Evolutionary conservation across 2,888 invertebrate species (phyloP).

Genomic region (Geotrupes spiniger): DNA sequence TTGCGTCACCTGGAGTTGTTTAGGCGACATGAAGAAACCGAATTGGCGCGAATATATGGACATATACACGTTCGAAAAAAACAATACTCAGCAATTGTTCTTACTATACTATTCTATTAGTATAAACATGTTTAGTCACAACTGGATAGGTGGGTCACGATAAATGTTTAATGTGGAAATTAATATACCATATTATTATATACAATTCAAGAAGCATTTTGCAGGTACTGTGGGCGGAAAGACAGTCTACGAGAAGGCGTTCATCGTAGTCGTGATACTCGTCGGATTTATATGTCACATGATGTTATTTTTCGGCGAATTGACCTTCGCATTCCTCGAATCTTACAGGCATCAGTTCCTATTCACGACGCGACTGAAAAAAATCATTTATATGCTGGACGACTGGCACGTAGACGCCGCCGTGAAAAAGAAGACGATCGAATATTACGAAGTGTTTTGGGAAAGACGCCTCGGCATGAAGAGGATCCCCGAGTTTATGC

Average conservation of each 20-base stretch:
- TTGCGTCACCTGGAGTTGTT: constrained; percentile 22
- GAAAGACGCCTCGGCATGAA: constrained; percentile 55
- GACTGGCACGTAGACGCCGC: constrained; percentile 21
- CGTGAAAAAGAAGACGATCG: constrained; percentile 20
- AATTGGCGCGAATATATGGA: constrained; percentile 23
- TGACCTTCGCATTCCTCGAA: constrained; percentile 20
- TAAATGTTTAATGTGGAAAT: not conserved
- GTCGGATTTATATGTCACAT: constrained; percentile 20
- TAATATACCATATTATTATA: too few species aligned
- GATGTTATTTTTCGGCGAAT: constrained; percentile 24
- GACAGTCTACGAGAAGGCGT: constrained; percentile 14
- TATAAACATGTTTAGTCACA: constrained; percentile 17
- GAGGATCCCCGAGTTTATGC: constrained; percentile 48
- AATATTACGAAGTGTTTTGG: constrained; percentile 55
- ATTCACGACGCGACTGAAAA: constrained; percentile 21
- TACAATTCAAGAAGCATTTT: too few species aligned
- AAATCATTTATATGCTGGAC: constrained; percentile 17
- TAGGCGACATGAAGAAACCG: constrained; percentile 5
- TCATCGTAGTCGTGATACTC: constrained; percentile 15
- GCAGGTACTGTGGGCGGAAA: constrained; percentile 15
- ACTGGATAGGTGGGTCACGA: constrained; percentile 15
- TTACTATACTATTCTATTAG: constrained; percentile 16
- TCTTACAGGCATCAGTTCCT: constrained; percentile 18
- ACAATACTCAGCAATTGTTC: constrained; percentile 18
- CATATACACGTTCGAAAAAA: constrained; percentile 8